Percentiles rank a stretch among this genome's conserved stretches.
These are phyloP conservation scores for Cyclopterus lumpus DNA, from an alignment of 2,797 vertebrate species.

Conservation along the genomic window DNA sequence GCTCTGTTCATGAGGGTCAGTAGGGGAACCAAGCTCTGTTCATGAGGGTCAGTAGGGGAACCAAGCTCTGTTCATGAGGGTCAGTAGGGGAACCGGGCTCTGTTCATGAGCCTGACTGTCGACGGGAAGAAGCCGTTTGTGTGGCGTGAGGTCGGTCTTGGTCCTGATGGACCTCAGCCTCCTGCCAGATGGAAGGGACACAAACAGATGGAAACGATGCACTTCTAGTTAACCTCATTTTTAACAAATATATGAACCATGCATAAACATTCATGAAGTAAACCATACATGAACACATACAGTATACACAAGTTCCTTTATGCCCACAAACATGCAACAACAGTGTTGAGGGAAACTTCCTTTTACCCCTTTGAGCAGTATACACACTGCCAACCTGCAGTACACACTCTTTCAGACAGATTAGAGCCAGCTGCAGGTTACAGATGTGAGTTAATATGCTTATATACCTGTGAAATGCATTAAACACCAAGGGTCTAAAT, in stretches of 20 bases:
- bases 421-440: conserved; percentile 48
- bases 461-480: background rate
- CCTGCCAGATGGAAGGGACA: too few species aligned
- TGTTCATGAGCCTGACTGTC: too few species aligned
- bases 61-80: too few species aligned
- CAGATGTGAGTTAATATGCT: conserved; percentile 4
- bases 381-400: background rate
- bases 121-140: too few species aligned
- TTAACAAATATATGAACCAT: conserved; percentile 21
- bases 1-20: too few species aligned
- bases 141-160: too few species aligned
- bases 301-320: conserved; percentile 21
- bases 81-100: too few species aligned
- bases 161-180: too few species aligned
- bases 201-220: conserved; percentile 30
- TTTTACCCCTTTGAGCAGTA: background rate
- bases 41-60: too few species aligned
- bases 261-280: background rate
- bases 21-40: too few species aligned
- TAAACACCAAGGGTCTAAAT: background rate
- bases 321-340: conserved; percentile 32
- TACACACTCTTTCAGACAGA: conserved; percentile 29
- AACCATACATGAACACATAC: conserved; percentile 1
- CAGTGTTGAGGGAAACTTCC: conserved; percentile 18
- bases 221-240: conserved; percentile 19